Percentiles rank a stretch among this genome's conserved stretches.
Conservation (phyloP, 2,888 invertebrate species). For the Diaprepes abbreviatus region DNA sequence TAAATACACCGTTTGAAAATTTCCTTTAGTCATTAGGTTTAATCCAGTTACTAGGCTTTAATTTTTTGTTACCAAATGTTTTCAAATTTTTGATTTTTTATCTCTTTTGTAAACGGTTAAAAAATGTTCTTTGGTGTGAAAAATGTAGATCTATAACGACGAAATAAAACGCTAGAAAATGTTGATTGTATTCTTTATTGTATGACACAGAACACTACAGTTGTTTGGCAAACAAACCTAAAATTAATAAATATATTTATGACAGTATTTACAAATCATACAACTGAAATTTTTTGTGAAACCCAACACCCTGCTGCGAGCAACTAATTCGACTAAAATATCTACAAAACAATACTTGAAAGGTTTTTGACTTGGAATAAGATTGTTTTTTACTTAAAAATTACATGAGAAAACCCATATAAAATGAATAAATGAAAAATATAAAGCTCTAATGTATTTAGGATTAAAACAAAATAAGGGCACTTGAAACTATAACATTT, state of each 20-base stretch:
- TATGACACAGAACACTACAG: constrained; percentile 46
- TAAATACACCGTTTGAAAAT: no score
- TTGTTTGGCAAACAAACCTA: constrained; percentile 41
- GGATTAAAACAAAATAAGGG: constrained; percentile 51
- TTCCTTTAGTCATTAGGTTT: neutral
- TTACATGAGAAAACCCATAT: neutral
- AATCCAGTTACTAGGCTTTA: neutral
- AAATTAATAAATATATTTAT: constrained; percentile 20
- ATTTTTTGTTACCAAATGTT: constrained; percentile 14
- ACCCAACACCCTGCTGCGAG: constrained; percentile 31
- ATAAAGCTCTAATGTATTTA: constrained; percentile 17
- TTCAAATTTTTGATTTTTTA: neutral
- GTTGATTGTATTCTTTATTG: constrained; percentile 38
- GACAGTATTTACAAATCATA: constrained; percentile 42
- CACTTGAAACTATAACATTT: constrained; percentile 57
- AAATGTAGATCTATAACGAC: constrained; percentile 14
- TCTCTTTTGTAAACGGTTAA: constrained; percentile 3
- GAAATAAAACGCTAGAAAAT: constrained; percentile 29
- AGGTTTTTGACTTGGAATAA: constrained; percentile 1
- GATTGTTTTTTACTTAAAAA: neutral
- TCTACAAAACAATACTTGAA: constrained; percentile 22
- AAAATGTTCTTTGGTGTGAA: constrained; percentile 22
- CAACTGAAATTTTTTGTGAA: constrained; percentile 38
- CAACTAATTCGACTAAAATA: constrained; percentile 27
- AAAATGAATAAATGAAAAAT: neutral